Conservation (phyloP, 2,888 invertebrate species). For the Metalampra italica region DNA sequence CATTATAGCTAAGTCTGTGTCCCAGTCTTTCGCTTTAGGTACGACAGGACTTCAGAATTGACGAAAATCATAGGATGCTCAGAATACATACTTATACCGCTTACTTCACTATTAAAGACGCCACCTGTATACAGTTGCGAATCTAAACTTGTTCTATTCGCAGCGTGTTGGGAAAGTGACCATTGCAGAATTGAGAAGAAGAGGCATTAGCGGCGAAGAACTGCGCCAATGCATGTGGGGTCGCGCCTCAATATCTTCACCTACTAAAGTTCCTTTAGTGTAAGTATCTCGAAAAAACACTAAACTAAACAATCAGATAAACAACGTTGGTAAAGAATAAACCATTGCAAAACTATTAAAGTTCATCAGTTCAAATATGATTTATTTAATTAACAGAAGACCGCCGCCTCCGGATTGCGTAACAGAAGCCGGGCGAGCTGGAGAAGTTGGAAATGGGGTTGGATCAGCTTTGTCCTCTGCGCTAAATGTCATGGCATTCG, state of each 20-base stretch:
- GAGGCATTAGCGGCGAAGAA: conserved; percentile 92
- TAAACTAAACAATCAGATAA: no score
- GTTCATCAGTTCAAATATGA: no score
- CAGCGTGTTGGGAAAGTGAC: conserved; percentile 93
- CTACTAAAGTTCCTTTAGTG: conserved; percentile 81
- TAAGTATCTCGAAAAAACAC: conserved; percentile 24
- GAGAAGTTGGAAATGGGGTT: conserved; percentile 63
- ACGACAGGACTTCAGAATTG: no score
- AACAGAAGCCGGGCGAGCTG: conserved; percentile 38
- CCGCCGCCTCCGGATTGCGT: conserved; percentile 65
- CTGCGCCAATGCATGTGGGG: conserved; percentile 94
- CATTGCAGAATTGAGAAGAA: conserved; percentile 87
- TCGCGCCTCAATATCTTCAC: conserved; percentile 91
- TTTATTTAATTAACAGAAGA: conserved; percentile 21
- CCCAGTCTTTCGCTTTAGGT: no score
- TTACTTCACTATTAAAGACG: no score
- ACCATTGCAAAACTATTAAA: no score
- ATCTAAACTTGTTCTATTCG: conserved; percentile 7
- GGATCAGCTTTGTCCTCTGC: conserved; percentile 84
- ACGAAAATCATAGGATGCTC: no score
- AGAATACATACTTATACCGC: no score
- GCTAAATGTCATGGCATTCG: conserved; percentile 90
- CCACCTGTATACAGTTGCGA: no score
- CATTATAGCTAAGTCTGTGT: no score
- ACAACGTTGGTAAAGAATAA: no score